Percentiles rank a stretch among this genome's conserved stretches.
Conservation (phyloP, 2,113 vertebrate species). For the Pachypanchax playfairii region DNA sequence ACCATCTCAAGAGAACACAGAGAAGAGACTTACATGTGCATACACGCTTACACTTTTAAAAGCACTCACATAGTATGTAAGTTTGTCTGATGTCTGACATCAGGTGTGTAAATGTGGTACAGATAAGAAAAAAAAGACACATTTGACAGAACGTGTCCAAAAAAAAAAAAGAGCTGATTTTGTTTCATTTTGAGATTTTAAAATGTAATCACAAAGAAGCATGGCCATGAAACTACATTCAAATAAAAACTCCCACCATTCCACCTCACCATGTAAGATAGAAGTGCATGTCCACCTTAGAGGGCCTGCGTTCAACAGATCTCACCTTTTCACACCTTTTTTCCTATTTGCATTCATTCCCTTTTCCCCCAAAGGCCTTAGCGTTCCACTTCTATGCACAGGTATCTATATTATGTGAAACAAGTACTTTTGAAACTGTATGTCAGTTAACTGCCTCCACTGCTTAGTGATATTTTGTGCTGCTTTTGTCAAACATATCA, state of each 20-base stretch:
- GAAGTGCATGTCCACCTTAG: constrained; percentile 14
- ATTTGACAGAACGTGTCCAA: constrained; percentile 12
- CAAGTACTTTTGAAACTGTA: constrained; percentile 62
- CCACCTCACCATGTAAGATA: constrained; percentile 30
- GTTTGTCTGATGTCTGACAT: constrained; percentile 37
- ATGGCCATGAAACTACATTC: constrained; percentile 33
- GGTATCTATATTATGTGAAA: constrained; percentile 53
- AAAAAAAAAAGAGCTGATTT: not conserved
- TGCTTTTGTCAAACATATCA: constrained; percentile 59
- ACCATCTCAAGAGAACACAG: constrained; percentile 43
- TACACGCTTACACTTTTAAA: constrained; percentile 63
- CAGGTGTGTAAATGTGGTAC: constrained; percentile 25
- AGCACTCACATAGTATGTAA: constrained; percentile 43
- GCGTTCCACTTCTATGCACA: constrained; percentile 80
- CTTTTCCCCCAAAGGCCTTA: constrained; percentile 69
- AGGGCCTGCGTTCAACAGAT: constrained; percentile 22
- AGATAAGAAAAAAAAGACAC: constrained; percentile 14
- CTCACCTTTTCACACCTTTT: constrained; percentile 32
- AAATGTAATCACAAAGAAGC: constrained; percentile 38
- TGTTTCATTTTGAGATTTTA: constrained; percentile 31
- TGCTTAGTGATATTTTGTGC: constrained; percentile 59
- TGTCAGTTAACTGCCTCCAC: constrained; percentile 58
- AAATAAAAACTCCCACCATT: constrained; percentile 6
- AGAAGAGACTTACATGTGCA: constrained; percentile 57
- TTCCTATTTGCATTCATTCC: constrained; percentile 22